Conservation (phyloP, 2,113 vertebrate species). For the Anhinga rufa region DNA sequence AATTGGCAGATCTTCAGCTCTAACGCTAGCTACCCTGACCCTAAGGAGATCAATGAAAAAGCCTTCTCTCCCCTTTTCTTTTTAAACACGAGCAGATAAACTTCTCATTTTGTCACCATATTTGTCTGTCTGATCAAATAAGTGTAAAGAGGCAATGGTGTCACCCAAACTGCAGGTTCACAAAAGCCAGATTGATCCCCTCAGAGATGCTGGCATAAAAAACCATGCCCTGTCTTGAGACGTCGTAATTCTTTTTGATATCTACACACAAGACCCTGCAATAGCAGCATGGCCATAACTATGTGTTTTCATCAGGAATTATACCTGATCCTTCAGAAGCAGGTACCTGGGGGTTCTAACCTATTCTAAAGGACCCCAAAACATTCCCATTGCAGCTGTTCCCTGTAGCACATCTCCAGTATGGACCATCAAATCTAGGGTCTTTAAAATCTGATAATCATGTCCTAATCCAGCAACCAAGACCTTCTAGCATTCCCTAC, state of each 20-base stretch:
- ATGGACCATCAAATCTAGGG: background rate
- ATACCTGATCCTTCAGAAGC: background rate
- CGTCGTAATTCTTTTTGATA: rapidly evolving
- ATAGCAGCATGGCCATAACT: background rate
- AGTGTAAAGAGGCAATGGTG: background rate
- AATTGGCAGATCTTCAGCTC: background rate
- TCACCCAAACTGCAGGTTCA: background rate
- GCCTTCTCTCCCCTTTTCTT: background rate
- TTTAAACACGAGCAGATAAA: background rate
- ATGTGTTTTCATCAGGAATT: background rate
- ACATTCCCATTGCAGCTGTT: background rate
- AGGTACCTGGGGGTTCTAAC: background rate
- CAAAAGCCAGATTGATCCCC: background rate
- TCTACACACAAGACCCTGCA: background rate
- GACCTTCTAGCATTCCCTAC: too few relatives aligned
- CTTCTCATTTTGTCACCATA: background rate
- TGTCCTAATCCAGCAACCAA: background rate
- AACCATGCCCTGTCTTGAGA: too few relatives aligned
- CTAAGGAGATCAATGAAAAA: rapidly evolving
- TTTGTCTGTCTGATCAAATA: background rate
- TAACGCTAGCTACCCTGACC: background rate
- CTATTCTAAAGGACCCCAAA: background rate
- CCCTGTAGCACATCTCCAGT: background rate
- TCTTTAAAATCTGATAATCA: background rate
- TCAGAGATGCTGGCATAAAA: background rate